A percentile compares a stretch with the other conserved stretches of the same genome.
These are phyloP conservation scores for Pseudochirops cupreus DNA, from an alignment of 2,797 vertebrate genomes.

Conservation along the genomic window DNA sequence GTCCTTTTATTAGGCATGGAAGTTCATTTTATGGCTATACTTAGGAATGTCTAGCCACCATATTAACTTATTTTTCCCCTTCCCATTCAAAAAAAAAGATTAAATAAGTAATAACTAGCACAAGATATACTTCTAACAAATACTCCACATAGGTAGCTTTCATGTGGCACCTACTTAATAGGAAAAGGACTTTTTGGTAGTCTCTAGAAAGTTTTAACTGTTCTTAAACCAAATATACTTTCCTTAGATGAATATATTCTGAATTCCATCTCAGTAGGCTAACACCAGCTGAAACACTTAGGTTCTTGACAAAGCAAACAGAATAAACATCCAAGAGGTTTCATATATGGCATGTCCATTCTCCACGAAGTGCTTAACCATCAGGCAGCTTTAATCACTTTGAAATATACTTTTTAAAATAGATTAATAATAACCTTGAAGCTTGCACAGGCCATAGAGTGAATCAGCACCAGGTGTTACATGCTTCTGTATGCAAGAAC, in stretches of 20 bases:
- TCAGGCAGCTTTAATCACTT: not conserved
- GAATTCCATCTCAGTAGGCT: conserved; percentile 48
- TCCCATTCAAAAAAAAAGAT: not conserved
- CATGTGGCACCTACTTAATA: conserved; percentile 61
- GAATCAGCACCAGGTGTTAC: not conserved
- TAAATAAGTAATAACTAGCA: conserved; percentile 40
- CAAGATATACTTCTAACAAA: conserved; percentile 63
- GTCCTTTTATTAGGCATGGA: conserved; percentile 49
- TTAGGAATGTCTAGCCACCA: conserved; percentile 49
- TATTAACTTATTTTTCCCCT: conserved; percentile 2
- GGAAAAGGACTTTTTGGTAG: conserved; percentile 66
- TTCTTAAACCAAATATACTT: conserved; percentile 61
- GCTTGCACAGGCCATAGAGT: not conserved
- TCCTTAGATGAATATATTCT: conserved; percentile 53
- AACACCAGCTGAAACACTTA: conserved; percentile 11
- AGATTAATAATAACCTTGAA: not conserved
- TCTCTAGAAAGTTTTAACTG: conserved; percentile 59
- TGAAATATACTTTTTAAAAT: not conserved
- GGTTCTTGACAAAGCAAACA: conserved; percentile 52
- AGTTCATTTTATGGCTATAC: conserved; percentile 1
- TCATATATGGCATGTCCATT: not conserved
- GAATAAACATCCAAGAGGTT: conserved; percentile 43
- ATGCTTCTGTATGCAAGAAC: not conserved
- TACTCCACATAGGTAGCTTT: conserved; percentile 53
- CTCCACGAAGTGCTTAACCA: not conserved